These are phyloP conservation scores for Pandemis corylana DNA, from an alignment of 2,888 invertebrate genomes.

Conservation along the genomic window DNA sequence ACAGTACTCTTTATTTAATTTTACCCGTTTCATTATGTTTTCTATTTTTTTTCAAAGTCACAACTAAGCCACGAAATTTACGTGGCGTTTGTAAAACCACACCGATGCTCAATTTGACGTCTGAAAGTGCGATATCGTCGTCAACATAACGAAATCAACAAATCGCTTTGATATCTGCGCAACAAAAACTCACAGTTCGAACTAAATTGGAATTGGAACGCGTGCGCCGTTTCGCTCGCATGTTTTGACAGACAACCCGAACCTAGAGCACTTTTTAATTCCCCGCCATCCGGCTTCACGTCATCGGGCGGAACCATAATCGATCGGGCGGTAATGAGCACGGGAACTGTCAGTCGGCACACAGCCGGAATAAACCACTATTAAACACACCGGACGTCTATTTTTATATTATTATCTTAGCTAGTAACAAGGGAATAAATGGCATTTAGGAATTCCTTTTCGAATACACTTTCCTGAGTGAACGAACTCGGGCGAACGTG, in stretches of 20 bases:
- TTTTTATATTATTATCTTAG: constrained; percentile 61
- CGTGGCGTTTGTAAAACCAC: too few relatives aligned
- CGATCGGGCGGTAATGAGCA: constrained; percentile 69
- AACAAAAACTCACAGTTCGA: not conserved
- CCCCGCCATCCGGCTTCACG: constrained; percentile 54
- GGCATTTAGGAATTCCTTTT: constrained; percentile 59
- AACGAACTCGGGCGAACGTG: constrained; percentile 72
- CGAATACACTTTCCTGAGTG: constrained; percentile 71
- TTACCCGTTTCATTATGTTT: too few relatives aligned
- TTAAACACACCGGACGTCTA: constrained; percentile 73
- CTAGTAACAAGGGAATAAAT: constrained; percentile 61
- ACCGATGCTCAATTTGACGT: too few relatives aligned
- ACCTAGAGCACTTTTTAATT: constrained; percentile 60
- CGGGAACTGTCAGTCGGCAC: constrained; percentile 75
- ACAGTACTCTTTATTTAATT: too few relatives aligned
- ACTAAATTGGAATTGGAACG: not conserved
- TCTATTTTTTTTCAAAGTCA: too few relatives aligned
- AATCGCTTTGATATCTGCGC: not conserved
- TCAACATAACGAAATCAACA: not conserved
- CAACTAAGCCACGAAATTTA: too few relatives aligned
- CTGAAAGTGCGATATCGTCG: not conserved
- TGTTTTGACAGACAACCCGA: constrained; percentile 51
- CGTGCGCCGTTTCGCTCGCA: constrained; percentile 45
- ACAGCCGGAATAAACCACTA: constrained; percentile 64
- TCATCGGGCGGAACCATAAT: constrained; percentile 50